Percentiles rank a stretch among this genome's conserved stretches.
phyloP scores from a whole-genome alignment of 2,888 invertebrate species.

The Epinotia demarniana region DNA sequence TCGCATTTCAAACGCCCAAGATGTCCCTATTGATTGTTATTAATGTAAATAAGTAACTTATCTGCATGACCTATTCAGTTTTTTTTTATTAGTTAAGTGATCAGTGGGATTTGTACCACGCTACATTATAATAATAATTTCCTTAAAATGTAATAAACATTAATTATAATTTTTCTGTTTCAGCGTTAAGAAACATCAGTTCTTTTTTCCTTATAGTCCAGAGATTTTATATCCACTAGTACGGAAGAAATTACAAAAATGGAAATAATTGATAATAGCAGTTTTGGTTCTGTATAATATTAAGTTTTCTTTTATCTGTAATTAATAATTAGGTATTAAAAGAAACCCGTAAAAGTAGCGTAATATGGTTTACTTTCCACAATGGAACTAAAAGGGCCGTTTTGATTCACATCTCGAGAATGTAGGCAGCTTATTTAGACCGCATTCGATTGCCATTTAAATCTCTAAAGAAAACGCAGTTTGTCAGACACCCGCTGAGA shows the following conservation, averaged over 20 bases:
- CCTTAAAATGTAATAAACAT: too few species aligned
- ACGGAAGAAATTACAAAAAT: too few species aligned
- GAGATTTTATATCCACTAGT: too few species aligned
- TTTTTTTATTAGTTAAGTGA: background rate
- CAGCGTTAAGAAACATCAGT: too few species aligned
- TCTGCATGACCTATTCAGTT: background rate
- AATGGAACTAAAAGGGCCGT: background rate
- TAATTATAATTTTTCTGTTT: too few species aligned
- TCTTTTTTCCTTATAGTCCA: too few species aligned
- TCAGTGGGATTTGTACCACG: background rate
- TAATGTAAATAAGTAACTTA: background rate
- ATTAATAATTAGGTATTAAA: too few species aligned
- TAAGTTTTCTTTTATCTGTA: too few species aligned
- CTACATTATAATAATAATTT: background rate
- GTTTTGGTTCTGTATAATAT: too few species aligned
- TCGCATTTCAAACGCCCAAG: background rate
- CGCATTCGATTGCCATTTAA: conserved; percentile 25
- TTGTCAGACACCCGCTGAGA: conserved; percentile 52
- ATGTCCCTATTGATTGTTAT: background rate
- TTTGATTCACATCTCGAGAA: background rate
- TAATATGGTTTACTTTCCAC: background rate
- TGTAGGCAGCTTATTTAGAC: background rate
- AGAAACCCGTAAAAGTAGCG: too few species aligned
- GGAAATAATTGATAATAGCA: too few species aligned
- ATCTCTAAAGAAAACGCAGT: conserved; percentile 43